phyloP scores from a whole-genome alignment of 2,888 invertebrate genomes.

The Brassicogethes aeneus region DNA sequence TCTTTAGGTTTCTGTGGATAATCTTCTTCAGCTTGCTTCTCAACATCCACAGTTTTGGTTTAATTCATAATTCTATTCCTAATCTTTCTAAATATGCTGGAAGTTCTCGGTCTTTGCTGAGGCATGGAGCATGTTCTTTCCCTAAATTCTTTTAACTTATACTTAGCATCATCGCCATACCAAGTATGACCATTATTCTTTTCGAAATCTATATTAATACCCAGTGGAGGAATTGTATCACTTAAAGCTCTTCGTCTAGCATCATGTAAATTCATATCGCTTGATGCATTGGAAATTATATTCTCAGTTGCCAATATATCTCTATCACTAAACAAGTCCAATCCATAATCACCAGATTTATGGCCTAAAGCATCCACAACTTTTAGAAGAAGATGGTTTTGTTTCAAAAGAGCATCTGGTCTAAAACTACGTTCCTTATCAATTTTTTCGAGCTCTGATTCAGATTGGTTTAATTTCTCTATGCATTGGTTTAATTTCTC shows the following conservation, averaged over 20 bases:
- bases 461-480: conserved; percentile 69
- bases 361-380: conserved; percentile 69
- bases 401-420: conserved; percentile 61
- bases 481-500: conserved; percentile 34
- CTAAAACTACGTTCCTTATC: conserved; percentile 68
- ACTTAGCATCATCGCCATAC: conserved; percentile 57
- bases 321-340: conserved; percentile 64
- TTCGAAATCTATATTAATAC: conserved; percentile 32
- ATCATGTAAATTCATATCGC: too few species aligned
- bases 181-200: conserved; percentile 51
- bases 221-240: conserved; percentile 41
- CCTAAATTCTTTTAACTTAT: conserved; percentile 47
- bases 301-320: conserved; percentile 65
- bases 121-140: conserved; percentile 17
- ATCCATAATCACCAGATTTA: conserved; percentile 42
- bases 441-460: conserved; percentile 65
- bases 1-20: too few species aligned
- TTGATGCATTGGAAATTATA: conserved; percentile 44
- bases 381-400: conserved; percentile 65
- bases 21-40: conserved; percentile 24
- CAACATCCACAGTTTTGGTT: conserved; percentile 21
- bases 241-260: conserved; percentile 54
- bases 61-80: conserved; percentile 16
- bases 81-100: conserved; percentile 20
- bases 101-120: conserved; percentile 17